Percentiles rank a stretch among this genome's conserved stretches.
These are phyloP conservation scores for Halichoerus grypus DNA, from an alignment of 2,113 vertebrate species.

Conservation along the genomic window DNA sequence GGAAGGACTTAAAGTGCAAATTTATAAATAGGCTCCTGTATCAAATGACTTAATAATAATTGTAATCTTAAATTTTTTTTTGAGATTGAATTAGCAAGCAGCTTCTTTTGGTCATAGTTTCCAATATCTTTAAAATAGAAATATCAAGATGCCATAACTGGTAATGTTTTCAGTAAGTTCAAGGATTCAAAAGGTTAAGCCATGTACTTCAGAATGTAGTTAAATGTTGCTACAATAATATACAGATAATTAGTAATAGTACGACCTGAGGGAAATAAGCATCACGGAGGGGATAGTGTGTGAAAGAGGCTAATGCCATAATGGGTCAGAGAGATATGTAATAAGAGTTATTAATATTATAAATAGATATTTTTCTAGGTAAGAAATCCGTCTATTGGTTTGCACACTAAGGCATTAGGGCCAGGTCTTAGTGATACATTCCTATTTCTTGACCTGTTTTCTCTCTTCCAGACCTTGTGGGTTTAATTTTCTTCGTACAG, in stretches of 20 bases:
- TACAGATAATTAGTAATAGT: background rate
- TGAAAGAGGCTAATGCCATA: background rate
- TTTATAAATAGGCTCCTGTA: background rate
- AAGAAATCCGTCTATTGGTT: background rate
- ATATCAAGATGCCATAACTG: background rate
- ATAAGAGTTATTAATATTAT: background rate
- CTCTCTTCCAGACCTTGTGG: background rate
- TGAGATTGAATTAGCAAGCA: background rate
- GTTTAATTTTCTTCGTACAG: background rate
- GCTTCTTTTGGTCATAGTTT: background rate
- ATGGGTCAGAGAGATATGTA: background rate
- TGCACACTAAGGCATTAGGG: background rate
- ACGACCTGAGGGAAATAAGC: background rate
- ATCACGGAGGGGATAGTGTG: background rate
- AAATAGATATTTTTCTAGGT: background rate
- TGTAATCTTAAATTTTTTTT: background rate
- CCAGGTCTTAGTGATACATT: background rate
- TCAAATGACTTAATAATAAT: background rate
- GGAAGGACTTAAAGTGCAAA: background rate
- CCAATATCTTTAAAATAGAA: background rate
- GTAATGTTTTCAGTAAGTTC: background rate
- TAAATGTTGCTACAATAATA: background rate
- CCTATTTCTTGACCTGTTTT: background rate
- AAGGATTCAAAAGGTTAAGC: background rate
- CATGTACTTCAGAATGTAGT: background rate